Base-by-base conservation (phyloP, 2,888 invertebrate species). In the Leptinotarsa rubiginosa region DNA sequence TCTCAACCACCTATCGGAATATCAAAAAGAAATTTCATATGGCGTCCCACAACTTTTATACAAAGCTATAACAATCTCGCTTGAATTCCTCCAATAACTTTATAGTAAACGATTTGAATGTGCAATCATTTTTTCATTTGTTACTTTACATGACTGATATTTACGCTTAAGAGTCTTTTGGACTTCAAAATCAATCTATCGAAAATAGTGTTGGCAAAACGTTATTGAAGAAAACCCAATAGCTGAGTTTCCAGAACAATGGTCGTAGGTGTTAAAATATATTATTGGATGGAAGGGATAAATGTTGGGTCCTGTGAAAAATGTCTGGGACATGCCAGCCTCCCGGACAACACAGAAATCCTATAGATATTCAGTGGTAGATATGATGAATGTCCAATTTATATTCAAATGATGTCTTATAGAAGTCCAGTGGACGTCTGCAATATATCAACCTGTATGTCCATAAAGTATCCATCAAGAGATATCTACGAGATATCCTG, bases 1-100 rank as follows among this genome's bases (percentile, higher is more conserved):
- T 86, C 84, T 87, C 84, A 85, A 85, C 81, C 84, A 84, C 85
- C 83, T 85, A 85, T 84, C 83, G 83, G 82, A 83, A 81, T 82
- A 83, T 82, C 85, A 83, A 82, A 85, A 84, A 85, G 84, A 86
- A 84, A 82, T 84, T 84, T 84, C 84, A 85, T 84, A 86, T 87
- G 85, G 84, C 87, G 87, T 87, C 87, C 87, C 86, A 86, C 83
- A 84, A 87, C 86, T 87, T 87, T 87, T 87, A 86, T 87, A 87
- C 87, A 86, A 84, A 80, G 76, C 72, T 75, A 67, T 78, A 78
- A 74, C 70, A 75, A 78, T 76, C 76, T 78, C 77, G 79, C 78
- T 80, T 81, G 71, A 64, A 71, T 75, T 77, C 72, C 76, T 76
- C 56, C 50, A 69, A 73, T 62, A 67, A 67, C 70, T 75, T 70